phyloP scores from a whole-genome alignment of 2,113 vertebrate genomes.

The Prionailurus viverrinus region DNA sequence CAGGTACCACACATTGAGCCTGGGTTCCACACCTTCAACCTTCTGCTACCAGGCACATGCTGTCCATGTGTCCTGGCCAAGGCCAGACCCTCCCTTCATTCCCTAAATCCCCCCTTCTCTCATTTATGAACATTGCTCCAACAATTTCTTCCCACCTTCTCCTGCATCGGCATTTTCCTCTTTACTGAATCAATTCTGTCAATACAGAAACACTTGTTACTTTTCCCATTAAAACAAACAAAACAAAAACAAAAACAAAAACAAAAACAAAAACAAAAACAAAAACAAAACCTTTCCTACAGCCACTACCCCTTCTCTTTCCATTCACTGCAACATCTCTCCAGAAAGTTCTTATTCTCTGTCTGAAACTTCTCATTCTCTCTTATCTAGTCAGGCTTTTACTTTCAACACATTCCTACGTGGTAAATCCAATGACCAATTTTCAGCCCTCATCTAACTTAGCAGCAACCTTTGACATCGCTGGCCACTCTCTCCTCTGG shows the following conservation, averaged over 20 bases:
- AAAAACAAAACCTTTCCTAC: not conserved
- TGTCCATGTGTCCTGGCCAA: not conserved
- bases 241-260: not conserved
- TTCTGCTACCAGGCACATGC: not conserved
- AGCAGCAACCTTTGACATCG: not conserved
- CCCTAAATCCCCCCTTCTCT: not conserved
- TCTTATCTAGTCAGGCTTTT: not conserved
- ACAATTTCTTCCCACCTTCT: not conserved
- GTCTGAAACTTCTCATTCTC: not conserved
- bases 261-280: not conserved
- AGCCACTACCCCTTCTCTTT: not conserved
- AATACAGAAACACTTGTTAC: not conserved
- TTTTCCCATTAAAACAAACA: not conserved
- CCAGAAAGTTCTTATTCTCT: not conserved
- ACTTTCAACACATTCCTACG: too few relatives aligned
- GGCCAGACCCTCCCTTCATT: not conserved
- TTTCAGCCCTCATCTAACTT: not conserved
- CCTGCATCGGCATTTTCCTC: not conserved
- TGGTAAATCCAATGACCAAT: not conserved
- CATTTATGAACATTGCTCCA: not conserved
- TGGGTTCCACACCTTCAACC: not conserved
- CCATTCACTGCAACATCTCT: not conserved
- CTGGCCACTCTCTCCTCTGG: not conserved
- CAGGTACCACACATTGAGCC: not conserved
- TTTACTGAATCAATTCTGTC: not conserved